These are phyloP conservation scores for Platygyra sinensis DNA, from an alignment of 64 coral and sea anemone species.

Conservation along the genomic window DNA sequence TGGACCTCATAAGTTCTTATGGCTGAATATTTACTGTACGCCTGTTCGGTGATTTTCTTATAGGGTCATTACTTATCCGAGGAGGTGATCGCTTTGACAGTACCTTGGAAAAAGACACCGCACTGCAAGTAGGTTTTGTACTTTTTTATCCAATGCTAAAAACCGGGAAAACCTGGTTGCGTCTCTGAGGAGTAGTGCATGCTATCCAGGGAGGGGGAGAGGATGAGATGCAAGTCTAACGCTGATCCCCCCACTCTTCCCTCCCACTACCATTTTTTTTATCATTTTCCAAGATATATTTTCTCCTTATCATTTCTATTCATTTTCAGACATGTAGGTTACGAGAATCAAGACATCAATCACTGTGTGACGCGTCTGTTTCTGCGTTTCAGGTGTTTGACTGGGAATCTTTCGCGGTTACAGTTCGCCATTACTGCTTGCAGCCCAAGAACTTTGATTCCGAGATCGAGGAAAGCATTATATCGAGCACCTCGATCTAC, in stretches of 20 bases:
- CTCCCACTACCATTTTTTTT: no score
- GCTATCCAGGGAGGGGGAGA: no score
- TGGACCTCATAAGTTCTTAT: no score
- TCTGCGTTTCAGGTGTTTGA: constrained; percentile 41
- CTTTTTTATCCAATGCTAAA: neutral
- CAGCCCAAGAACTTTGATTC: constrained; percentile 30
- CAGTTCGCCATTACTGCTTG: constrained; percentile 9
- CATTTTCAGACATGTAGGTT: neutral
- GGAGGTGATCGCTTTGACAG: constrained; percentile 3
- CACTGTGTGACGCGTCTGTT: neutral
- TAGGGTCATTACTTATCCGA: constrained; percentile 54
- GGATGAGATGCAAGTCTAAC: no score
- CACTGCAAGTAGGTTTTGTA: constrained; percentile 13
- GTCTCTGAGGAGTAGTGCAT: no score
- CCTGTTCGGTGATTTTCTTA: neutral
- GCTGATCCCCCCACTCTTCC: no score
- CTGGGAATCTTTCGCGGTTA: constrained; percentile 34
- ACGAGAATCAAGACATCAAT: neutral
- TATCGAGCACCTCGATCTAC: constrained; percentile 36
- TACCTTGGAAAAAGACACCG: constrained; percentile 5
- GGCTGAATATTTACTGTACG: no score
- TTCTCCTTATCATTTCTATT: no score
- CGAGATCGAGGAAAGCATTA: neutral
- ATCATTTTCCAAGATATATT: no score
- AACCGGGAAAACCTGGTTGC: neutral